These are phyloP conservation scores for Brachionichthys hirsutus DNA, from an alignment of 2,113 vertebrate species.

Conservation along the genomic window DNA sequence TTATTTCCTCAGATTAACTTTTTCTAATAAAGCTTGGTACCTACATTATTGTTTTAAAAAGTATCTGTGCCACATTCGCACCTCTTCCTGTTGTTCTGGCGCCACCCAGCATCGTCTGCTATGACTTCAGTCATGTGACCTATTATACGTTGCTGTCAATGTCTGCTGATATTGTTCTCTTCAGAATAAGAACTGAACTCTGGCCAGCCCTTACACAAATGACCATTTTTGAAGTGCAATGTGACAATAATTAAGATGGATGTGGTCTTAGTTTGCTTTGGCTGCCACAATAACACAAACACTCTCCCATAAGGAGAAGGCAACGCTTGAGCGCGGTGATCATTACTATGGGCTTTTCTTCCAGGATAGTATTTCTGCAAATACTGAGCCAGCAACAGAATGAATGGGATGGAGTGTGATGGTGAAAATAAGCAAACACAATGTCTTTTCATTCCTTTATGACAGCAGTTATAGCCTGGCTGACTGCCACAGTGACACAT, in stretches of 20 bases:
- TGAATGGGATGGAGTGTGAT: constrained; percentile 2
- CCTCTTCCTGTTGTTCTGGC: background rate
- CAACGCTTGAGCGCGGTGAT: constrained; percentile 29
- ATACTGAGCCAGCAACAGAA: constrained; percentile 2
- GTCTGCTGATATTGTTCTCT: background rate
- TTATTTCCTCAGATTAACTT: background rate
- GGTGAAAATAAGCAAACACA: constrained; percentile 12
- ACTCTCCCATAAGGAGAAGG: constrained; percentile 22
- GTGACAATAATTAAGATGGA: constrained; percentile 53
- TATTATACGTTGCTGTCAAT: constrained; percentile 13
- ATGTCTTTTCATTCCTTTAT: constrained; percentile 3
- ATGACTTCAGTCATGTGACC: background rate
- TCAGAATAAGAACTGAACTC: background rate
- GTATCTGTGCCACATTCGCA: background rate
- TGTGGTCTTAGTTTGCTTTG: constrained; percentile 14
- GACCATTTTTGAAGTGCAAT: constrained; percentile 30
- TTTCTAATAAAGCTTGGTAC: constrained; percentile 10
- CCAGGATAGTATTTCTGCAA: constrained; percentile 12
- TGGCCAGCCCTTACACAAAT: constrained; percentile 16
- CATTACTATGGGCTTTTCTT: constrained; percentile 34
- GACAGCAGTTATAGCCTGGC: background rate
- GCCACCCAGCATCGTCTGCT: background rate
- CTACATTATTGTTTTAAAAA: background rate
- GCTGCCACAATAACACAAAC: constrained; percentile 32
- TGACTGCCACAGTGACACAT: background rate